phyloP scores from a whole-genome alignment of 2,797 vertebrate genomes.

The Thaleichthys pacificus region DNA sequence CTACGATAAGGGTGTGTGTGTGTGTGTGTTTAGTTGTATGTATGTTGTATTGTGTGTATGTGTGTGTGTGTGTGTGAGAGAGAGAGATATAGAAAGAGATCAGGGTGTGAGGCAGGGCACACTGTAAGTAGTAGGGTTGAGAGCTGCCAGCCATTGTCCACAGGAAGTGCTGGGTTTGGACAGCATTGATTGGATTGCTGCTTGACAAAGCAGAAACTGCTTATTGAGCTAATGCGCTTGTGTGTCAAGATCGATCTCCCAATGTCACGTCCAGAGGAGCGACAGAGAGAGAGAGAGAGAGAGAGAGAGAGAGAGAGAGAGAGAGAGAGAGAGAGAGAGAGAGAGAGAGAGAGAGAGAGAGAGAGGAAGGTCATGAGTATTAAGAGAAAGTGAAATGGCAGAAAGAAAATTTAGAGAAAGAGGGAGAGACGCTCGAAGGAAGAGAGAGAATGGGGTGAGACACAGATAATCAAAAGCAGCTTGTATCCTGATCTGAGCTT shows the following conservation, averaged over 20 bases:
- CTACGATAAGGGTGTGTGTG: too few species aligned
- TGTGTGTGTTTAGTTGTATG: too few species aligned
- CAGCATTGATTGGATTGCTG: constrained; percentile 75
- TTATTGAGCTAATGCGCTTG: constrained; percentile 78
- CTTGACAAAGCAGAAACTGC: constrained; percentile 79
- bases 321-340: not conserved
- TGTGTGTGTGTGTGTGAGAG: too few species aligned
- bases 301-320: not conserved
- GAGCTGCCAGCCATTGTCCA: constrained; percentile 61
- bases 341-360: not conserved
- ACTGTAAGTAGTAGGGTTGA: constrained; percentile 61
- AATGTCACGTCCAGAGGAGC: constrained; percentile 68
- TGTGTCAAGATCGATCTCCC: constrained; percentile 70
- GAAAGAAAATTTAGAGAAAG: constrained; percentile 5
- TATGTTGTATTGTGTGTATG: too few species aligned
- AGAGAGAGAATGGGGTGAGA: not conserved
- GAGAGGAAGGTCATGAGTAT: not conserved
- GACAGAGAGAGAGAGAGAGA: not conserved
- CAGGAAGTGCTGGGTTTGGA: constrained; percentile 58
- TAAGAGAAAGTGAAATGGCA: not conserved
- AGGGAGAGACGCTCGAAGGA: not conserved
- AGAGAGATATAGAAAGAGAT: too few species aligned
- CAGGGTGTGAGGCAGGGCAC: constrained; percentile 13
- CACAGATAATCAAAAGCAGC: too few species aligned
- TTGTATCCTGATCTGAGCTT: not conserved